Base-by-base conservation (phyloP, 2,113 vertebrate species). In the Alethe castanea region DNA sequence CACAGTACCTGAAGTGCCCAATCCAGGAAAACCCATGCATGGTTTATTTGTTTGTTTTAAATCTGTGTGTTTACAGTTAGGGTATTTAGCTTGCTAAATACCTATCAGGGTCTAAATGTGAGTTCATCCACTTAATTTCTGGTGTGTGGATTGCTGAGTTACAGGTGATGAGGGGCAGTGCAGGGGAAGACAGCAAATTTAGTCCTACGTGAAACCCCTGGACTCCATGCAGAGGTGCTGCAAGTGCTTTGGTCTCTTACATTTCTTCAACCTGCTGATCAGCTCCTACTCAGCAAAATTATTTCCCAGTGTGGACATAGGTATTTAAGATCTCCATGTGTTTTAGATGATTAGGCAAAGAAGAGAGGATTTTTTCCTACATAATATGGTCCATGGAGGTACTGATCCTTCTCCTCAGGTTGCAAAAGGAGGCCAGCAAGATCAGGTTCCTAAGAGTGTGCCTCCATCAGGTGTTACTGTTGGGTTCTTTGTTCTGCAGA, bases 361-460 rank as follows among this genome's bases (percentile, higher is more conserved):
- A 66, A 79, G 14, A 50, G 12, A 45, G 29, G 13, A 44, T 11
- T 48, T 74, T 85, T 64, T 52, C 18, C 52, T 31, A 24, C 3
- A 2, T 13, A 11, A 7, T 24, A 8, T 19, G 24, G 12, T 17
- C 29, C 14, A 19, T 72, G 59, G 59, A 57, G 13, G n/a, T 45
- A 25, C 15, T 76, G 59, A 35, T 59, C 33, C 44, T 72, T 42
- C 45, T 78, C 8, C 29, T 72, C 26, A 29, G 56, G 7, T 31
- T 76, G 16, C 45, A 53, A 53, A 86, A 12, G 16, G 40, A 69
- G 8, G n/a, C 15, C 31, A 60, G 19, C 0, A 5, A 0, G 0
- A 38, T 59, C 14, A 40, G 5, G 7, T 36, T 77, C 45, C 40
- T 33, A 36, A 22, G 26, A 67, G 17, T 5, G 8, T 61, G 14